Evolutionary conservation across 2,113 vertebrate species (phyloP).

Genomic region (Acanthisitta chloris): DNA sequence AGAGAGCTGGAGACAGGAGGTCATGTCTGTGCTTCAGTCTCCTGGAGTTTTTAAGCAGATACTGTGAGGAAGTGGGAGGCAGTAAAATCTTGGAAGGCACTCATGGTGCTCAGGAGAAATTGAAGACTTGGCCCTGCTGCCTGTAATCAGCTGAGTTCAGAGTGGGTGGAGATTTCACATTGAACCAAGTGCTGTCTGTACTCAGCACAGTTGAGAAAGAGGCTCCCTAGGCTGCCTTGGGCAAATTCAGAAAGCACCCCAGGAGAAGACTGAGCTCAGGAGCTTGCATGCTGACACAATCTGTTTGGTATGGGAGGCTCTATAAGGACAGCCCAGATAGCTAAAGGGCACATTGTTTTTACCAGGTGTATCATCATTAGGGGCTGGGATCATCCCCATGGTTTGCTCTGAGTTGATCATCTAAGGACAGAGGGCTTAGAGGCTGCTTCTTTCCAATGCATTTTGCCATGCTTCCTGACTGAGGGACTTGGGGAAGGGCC

Average conservation of each 20-base stretch:
- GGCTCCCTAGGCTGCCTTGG: not conserved
- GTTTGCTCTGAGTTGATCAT: not conserved
- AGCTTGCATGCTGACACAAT: fast-evolving
- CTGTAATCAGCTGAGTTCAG: not conserved
- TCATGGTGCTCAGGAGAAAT: not conserved
- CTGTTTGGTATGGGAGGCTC: not conserved
- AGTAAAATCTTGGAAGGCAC: not conserved
- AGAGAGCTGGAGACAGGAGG: not conserved
- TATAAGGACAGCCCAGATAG: not conserved
- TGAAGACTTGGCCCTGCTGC: not conserved
- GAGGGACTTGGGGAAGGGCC: not conserved
- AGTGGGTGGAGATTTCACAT: not conserved
- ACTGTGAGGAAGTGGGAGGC: not conserved
- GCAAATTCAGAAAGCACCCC: not conserved
- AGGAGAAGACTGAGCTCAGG: not conserved
- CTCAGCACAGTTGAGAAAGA: not conserved
- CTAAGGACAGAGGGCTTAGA: not conserved
- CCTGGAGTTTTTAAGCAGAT: not conserved
- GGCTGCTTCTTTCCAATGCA: not conserved
- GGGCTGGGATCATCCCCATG: not conserved
- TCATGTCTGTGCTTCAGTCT: not conserved
- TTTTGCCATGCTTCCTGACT: not conserved
- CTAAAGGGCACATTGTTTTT: not conserved
- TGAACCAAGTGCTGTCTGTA: not conserved
- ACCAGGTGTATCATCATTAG: not conserved